Evolutionary conservation across 1,140 invertebrate species (phyloP).

Genomic region (Sipha flava): DNA sequence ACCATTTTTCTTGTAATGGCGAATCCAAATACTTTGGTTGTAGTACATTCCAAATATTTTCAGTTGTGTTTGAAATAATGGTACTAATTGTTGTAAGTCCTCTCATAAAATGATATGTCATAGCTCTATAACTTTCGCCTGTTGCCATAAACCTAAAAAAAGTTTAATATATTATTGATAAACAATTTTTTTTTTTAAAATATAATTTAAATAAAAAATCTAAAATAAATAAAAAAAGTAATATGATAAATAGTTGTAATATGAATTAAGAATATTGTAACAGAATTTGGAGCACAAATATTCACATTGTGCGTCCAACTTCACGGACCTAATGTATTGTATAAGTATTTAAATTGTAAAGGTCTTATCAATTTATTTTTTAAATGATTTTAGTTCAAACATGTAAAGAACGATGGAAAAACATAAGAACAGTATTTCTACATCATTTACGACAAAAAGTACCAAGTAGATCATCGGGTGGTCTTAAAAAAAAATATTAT

Average conservation of each 20-base stretch:
- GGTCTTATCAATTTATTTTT: neutral
- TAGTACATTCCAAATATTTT: too few species aligned
- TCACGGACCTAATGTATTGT: too few species aligned
- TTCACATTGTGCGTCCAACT: too few species aligned
- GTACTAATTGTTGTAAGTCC: neutral
- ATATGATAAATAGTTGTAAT: too few species aligned
- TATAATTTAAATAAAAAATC: neutral
- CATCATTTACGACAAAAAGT: neutral
- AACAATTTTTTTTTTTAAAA: neutral
- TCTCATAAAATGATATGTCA: neutral
- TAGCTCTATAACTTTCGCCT: neutral
- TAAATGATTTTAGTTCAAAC: neutral
- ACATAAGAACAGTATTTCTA: neutral
- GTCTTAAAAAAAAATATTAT: neutral
- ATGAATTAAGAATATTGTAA: too few species aligned
- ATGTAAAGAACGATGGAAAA: neutral
- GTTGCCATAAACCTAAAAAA: neutral
- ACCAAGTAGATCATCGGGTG: neutral
- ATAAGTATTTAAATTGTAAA: neutral
- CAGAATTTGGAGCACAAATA: too few species aligned
- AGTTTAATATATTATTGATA: neutral
- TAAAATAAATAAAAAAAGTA: too few species aligned
- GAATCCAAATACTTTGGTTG: too few species aligned
- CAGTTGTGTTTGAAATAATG: too few species aligned
- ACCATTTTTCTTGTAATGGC: neutral